Evolutionary conservation across 2,797 vertebrate species (phyloP).

Genomic region (Eulemur rubriventer): DNA sequence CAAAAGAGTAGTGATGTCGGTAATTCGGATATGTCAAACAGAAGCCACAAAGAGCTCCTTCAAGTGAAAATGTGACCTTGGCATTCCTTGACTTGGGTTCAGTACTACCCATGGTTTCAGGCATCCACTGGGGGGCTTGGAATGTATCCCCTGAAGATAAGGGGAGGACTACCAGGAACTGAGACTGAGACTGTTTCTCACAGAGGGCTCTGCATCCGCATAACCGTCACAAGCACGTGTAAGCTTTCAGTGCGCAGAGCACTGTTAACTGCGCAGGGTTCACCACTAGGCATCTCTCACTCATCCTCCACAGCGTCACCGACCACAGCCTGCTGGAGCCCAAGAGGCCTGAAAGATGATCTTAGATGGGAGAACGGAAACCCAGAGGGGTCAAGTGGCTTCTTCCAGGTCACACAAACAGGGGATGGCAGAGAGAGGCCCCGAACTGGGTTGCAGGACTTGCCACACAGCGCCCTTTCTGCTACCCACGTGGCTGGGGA

Average conservation of each 20-base stretch:
- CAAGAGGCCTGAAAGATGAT: neutral
- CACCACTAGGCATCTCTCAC: neutral
- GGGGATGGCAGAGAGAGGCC: neutral
- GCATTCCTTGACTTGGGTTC: neutral
- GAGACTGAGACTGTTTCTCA: neutral
- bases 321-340: neutral
- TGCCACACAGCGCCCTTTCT: neutral
- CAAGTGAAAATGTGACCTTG: neutral
- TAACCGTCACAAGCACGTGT: neutral
- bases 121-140: neutral
- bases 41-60: neutral
- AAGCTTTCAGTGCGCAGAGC: neutral
- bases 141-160: neutral
- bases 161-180: neutral
- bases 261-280: neutral
- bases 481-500: neutral
- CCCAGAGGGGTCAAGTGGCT: neutral
- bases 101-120: neutral
- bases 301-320: neutral
- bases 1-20: neutral
- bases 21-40: neutral
- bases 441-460: neutral
- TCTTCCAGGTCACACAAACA: neutral
- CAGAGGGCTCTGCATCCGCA: rapidly evolving
- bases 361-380: neutral